A percentile compares a stretch with the other conserved stretches of the same genome.
phyloP scores from a whole-genome alignment of 2,888 invertebrate species.

The Meandrusa payeni region DNA sequence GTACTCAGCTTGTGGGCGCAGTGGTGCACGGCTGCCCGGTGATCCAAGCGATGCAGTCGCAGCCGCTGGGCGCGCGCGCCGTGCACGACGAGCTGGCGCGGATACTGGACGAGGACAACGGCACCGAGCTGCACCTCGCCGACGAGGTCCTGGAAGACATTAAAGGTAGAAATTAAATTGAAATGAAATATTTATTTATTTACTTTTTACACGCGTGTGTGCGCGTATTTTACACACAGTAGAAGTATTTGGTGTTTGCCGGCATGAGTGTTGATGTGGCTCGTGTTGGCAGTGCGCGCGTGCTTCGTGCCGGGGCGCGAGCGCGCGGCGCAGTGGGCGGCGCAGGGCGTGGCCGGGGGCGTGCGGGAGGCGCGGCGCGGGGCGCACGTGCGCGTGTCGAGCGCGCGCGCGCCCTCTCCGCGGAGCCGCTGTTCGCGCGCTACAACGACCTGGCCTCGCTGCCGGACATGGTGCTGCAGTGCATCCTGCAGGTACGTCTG shows the following conservation, averaged over 20 bases:
- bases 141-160: slow-evolving; percentile 84
- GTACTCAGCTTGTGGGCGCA: too few species aligned
- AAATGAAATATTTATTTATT: too few species aligned
- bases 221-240: too few species aligned
- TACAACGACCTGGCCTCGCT: slow-evolving; percentile 85
- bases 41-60: slow-evolving; percentile 90
- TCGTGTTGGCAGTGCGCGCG: slow-evolving; percentile 15
- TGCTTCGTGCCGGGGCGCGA: slow-evolving; percentile 16
- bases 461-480: slow-evolving; percentile 91
- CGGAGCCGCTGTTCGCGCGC: slow-evolving; percentile 91
- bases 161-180: too few species aligned
- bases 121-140: slow-evolving; percentile 66
- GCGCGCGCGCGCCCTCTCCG: slow-evolving; percentile 89
- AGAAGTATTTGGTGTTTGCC: too few species aligned
- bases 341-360: slow-evolving; percentile 67
- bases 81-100: slow-evolving; percentile 83
- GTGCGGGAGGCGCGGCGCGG: slow-evolving; percentile 67
- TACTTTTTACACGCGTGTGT: too few species aligned
- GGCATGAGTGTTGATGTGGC: too few species aligned
- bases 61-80: slow-evolving; percentile 88
- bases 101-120: slow-evolving; percentile 68
- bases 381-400: slow-evolving; percentile 83
- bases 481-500: slow-evolving; percentile 85
- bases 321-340: slow-evolving; percentile 2
- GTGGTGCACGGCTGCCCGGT: slow-evolving; percentile 94